Conservation (phyloP, 2,888 invertebrate species). For the Osedax frankpressi region DNA sequence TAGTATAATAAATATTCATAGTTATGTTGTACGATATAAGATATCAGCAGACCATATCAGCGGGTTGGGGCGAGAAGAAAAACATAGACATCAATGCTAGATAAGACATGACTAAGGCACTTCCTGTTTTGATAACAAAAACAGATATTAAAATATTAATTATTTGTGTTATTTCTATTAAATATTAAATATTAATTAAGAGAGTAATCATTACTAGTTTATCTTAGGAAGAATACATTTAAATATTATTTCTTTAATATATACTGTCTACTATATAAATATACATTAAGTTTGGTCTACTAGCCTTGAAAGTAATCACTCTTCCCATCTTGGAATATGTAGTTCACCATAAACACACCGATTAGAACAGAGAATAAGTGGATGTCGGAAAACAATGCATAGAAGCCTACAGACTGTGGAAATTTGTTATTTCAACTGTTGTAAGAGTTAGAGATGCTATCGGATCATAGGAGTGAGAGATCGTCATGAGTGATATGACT, state of each 20-base stretch:
- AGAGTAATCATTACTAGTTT: too few relatives aligned
- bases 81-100: constrained; percentile 38
- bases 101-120: constrained; percentile 35
- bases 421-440: neutral
- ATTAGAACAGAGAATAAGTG: constrained; percentile 40
- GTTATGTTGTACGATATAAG: neutral
- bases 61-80: constrained; percentile 33
- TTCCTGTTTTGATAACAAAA: too few relatives aligned
- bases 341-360: constrained; percentile 40
- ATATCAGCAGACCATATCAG: constrained; percentile 13
- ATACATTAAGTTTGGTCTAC: too few relatives aligned
- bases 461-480: too few relatives aligned
- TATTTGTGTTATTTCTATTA: too few relatives aligned
- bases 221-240: too few relatives aligned
- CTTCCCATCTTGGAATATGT: constrained; percentile 42
- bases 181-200: too few relatives aligned
- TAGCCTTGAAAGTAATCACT: constrained; percentile 42
- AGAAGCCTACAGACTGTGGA: constrained; percentile 33
- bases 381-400: constrained; percentile 37
- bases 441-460: too few relatives aligned
- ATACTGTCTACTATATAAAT: too few relatives aligned
- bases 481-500: neutral
- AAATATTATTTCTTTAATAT: too few relatives aligned
- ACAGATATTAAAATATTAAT: too few relatives aligned
- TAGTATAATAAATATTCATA: neutral